Evolutionary conservation across 2,888 invertebrate species (phyloP), one percentile per base, ranked within the genome.

Genomic region (Polydesmus complanatus): DNA sequence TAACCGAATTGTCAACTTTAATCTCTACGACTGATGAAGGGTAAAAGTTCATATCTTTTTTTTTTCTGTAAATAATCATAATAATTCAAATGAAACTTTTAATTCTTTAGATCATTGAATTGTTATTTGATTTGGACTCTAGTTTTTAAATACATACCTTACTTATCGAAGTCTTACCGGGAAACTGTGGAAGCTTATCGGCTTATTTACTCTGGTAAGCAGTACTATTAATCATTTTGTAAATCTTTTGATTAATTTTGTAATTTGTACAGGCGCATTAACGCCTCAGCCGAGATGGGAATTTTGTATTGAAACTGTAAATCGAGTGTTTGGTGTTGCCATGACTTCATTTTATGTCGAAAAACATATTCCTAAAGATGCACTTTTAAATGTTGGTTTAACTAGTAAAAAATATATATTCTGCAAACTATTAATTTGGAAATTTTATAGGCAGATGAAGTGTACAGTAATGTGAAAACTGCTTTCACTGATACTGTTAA

Each of bases 71-170:
- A n/a, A n/a, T n/a, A n/a, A n/a, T n/a, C n/a, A n/a, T n/a, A n/a
- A n/a, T n/a, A n/a, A n/a, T n/a, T n/a, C n/a, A n/a, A n/a, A n/a
- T n/a, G 14, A 37, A 37, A 37, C 5, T 37, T 14, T 37, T 37
- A 27, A 61, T 26, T 27, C 68, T 70, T 27, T 67, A 78, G 78
- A 61, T 77, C 77, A 14, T 69, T 80, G 66, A 81, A 81, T 69
- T 79, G 80, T 68, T 82, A 81, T 69, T 68, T 80, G 62, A 79
- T 80, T 65, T 82, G 81, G 81, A 76, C 77, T 26, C 69, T 82
- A 50, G 77, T 79, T 1, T 71, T 75, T 26, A 72, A 74, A 53
- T 81, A 80, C 69, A 69, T 79, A 19, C 79, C 79, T 1, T 80
- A 79, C 66, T 70, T 82, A 61, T 78, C 79, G 1, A 71, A 74